phyloP scores from a whole-genome alignment of 1,140 invertebrate genomes.

The Drosophila athabasca region DNA sequence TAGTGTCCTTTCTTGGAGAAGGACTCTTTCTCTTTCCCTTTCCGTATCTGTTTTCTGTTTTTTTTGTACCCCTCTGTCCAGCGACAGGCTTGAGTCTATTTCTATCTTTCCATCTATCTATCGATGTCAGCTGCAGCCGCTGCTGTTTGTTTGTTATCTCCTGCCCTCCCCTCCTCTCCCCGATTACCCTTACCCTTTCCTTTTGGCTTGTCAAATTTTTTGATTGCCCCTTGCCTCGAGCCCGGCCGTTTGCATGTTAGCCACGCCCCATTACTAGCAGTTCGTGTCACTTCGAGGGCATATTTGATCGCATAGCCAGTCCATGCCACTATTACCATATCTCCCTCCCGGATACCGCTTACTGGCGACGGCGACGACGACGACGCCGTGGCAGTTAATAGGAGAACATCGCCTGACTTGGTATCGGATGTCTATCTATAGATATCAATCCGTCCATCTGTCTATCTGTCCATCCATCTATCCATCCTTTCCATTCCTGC shows the following conservation, averaged over 20 bases:
- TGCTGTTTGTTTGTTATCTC: constrained; percentile 22
- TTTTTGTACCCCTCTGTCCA: no score
- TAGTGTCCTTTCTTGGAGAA: constrained; percentile 31
- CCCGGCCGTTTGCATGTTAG: constrained; percentile 50
- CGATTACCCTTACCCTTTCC: neutral
- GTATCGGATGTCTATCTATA: constrained; percentile 55
- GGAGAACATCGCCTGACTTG: constrained; percentile 52
- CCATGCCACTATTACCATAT: constrained; percentile 2
- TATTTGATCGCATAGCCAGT: constrained; percentile 10
- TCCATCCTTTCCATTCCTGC: constrained; percentile 19
- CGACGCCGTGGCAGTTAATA: constrained; percentile 49
- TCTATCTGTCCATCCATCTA: constrained; percentile 33
- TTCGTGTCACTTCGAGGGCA: constrained; percentile 47
- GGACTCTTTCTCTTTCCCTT: constrained; percentile 27
- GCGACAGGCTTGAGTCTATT: neutral
- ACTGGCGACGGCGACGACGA: constrained; percentile 7
- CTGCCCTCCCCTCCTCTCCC: neutral
- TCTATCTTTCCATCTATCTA: constrained; percentile 16
- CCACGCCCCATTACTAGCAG: constrained; percentile 30
- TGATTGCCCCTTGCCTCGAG: constrained; percentile 52
- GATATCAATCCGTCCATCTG: constrained; percentile 46
- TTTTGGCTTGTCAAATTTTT: constrained; percentile 47
- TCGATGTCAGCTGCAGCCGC: constrained; percentile 45
- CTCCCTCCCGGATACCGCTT: neutral
- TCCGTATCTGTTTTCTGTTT: no score